A percentile compares a stretch with the other conserved stretches of the same genome.
Conservation (phyloP, 2,888 invertebrate genomes). For the Synergus itoensis region DNA sequence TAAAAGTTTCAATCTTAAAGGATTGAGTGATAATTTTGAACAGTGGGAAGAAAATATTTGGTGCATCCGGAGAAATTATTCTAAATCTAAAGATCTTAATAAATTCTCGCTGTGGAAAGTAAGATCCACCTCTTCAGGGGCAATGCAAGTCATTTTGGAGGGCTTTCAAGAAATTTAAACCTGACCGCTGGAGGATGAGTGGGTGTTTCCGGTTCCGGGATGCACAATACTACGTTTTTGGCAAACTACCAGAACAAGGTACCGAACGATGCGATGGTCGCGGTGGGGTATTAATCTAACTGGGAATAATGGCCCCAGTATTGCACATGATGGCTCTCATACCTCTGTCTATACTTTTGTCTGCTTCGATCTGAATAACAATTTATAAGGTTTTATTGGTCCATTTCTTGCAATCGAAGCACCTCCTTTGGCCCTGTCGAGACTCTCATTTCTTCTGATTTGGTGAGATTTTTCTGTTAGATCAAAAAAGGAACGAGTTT, state of each 20-base stretch:
- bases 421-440: background rate
- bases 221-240: slow-evolving; percentile 67
- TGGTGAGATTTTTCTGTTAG: background rate
- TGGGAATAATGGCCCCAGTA: slow-evolving; percentile 61
- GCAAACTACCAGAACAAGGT: slow-evolving; percentile 70
- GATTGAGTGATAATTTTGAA: background rate
- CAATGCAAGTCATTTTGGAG: slow-evolving; percentile 39
- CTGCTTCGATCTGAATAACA: slow-evolving; percentile 52
- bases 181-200: slow-evolving; percentile 48
- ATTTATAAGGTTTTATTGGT: slow-evolving; percentile 53
- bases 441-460: slow-evolving; percentile 6
- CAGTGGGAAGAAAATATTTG: background rate
- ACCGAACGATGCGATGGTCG: slow-evolving; percentile 63
- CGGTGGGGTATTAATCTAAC: slow-evolving; percentile 72
- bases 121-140: slow-evolving; percentile 16
- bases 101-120: slow-evolving; percentile 23
- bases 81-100: slow-evolving; percentile 13
- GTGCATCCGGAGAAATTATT: background rate
- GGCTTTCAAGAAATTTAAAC: slow-evolving; percentile 55
- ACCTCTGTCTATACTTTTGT: slow-evolving; percentile 46
- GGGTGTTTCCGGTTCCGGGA: slow-evolving; percentile 65
- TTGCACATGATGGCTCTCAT: slow-evolving; percentile 51
- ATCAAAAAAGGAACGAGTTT: background rate
- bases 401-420: slow-evolving; percentile 35
- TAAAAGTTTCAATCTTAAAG: background rate